Percentiles rank a stretch among this genome's conserved stretches.
phyloP scores from a whole-genome alignment of 92 coral and sea anemone genomes.

The Montipora capitata region DNA sequence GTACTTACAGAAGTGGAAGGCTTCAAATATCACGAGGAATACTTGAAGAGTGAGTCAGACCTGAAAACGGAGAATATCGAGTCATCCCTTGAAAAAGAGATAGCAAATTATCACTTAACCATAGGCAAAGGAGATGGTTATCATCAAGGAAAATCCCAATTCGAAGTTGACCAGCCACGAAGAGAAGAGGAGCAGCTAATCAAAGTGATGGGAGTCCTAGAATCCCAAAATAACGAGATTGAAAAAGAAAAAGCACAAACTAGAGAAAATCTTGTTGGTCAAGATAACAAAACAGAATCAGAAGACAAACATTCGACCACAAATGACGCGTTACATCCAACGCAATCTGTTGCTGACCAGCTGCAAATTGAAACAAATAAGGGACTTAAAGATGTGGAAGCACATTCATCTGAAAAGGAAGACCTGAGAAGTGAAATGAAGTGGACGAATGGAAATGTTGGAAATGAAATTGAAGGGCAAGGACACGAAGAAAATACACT shows the following conservation, averaged over 20 bases:
- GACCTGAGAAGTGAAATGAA: neutral
- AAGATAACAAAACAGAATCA: neutral
- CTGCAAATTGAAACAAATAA: neutral
- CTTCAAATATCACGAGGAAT: neutral
- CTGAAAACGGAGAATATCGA: neutral
- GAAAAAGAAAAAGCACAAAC: neutral
- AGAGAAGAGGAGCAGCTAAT: neutral
- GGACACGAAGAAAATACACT: conserved; percentile 26
- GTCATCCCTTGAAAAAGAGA: neutral
- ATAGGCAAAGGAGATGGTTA: neutral
- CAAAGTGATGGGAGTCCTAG: neutral
- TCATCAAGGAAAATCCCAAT: neutral
- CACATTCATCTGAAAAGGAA: neutral
- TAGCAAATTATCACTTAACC: neutral
- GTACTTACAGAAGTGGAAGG: neutral
- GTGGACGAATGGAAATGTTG: neutral
- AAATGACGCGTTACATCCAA: neutral
- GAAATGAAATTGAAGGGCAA: neutral
- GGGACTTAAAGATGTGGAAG: neutral
- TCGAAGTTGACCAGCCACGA: neutral
- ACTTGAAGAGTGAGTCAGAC: neutral
- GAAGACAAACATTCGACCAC: neutral
- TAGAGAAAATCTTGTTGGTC: neutral
- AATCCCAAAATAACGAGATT: neutral
- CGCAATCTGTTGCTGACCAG: neutral